Evolutionary conservation across 2,797 vertebrate species (phyloP).

Genomic region (Rhynchonycteris naso): DNA sequence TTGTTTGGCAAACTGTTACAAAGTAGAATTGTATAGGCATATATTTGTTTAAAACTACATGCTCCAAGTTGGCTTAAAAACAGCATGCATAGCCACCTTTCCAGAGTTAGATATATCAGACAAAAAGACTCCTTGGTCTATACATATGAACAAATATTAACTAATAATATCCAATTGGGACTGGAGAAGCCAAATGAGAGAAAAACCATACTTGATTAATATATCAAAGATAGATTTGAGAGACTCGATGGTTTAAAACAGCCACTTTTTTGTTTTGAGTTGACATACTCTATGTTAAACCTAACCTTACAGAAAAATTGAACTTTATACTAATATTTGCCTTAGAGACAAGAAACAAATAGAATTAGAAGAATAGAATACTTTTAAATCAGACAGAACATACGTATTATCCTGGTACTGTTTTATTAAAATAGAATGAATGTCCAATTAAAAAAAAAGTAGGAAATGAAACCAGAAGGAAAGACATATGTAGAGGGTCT

Average conservation of each 20-base stretch:
- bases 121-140: not conserved
- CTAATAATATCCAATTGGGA: not conserved
- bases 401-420: not conserved
- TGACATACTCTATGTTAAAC: not conserved
- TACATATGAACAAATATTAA: not conserved
- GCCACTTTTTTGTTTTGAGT: not conserved
- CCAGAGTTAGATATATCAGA: not conserved
- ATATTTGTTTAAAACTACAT: not conserved
- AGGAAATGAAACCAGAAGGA: not conserved
- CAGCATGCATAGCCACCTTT: not conserved
- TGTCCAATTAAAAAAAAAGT: not conserved
- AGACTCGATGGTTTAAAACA: not conserved
- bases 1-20: not conserved
- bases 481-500: not conserved
- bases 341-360: not conserved
- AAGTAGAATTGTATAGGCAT: not conserved
- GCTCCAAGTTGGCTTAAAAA: not conserved
- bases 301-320: not conserved
- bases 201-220: not conserved
- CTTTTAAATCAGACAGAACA: not conserved
- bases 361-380: not conserved
- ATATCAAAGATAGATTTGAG: not conserved
- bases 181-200: not conserved
- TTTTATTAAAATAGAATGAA: conserved; percentile 24
- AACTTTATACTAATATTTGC: not conserved